Evolutionary conservation across 2,888 invertebrate species (phyloP), one percentile per base, ranked within the genome.

Genomic region (Lysandra coridon): DNA sequence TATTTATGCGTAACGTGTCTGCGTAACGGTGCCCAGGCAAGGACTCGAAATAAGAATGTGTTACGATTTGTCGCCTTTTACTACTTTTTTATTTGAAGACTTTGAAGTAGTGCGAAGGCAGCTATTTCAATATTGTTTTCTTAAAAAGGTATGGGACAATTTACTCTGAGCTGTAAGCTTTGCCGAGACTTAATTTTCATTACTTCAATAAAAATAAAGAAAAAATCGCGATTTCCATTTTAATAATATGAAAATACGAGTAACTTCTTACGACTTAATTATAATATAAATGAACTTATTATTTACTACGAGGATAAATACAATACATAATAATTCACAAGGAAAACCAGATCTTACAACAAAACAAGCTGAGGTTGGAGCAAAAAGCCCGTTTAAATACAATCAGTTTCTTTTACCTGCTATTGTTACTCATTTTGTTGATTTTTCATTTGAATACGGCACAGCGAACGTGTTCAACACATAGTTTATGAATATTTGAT

Each of bases 1-100:
- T 93, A 93, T 91, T 92, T 93, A 94, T 93, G 93, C 94, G 89
- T 89, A 88, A 87, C 93, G 89, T 90, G 92, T 90, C 89, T 90
- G 83, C 83, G 82, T 93, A 94, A 93, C 94, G 93, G 93, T 90
- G 88, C 85, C 84, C 80, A 84, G 84, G 86, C 85, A 90, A 92
- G 92, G 92, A 92, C 88, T 90, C 86, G 83, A 88, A 88, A 86
- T 85, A 87, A 87, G 88, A 83, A 88, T 86, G 86, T 90, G 89
- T 85, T 85, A 85, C 84, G 73, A 80, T 79, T 76, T 60, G 75
- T 78, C 60, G 73, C 73, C 37, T 74, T 80, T 76, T 80, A 76
- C 73, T 53, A 80, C 44, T 78, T 79, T 80, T 79, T 76, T 30
- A 49, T 12, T 7, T 49, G 75, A 74, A 74, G 7, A 10, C 14